A percentile compares a stretch with the other conserved stretches of the same genome.
Evolutionary conservation across 2,797 vertebrate species (phyloP).

Genomic region (Limnodromus scolopaceus): DNA sequence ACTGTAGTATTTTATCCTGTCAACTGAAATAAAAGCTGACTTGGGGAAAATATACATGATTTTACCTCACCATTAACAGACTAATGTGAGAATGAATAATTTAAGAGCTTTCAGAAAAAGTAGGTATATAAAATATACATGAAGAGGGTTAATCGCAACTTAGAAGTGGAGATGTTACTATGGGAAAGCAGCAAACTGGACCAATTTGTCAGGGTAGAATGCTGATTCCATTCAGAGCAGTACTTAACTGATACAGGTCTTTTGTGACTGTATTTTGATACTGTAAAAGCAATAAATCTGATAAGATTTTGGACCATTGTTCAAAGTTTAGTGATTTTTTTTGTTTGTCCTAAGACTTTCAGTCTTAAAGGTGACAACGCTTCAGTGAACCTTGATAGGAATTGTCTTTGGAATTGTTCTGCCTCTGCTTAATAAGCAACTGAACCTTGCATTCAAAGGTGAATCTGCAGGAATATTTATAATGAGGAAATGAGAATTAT

Average conservation of each 20-base stretch:
- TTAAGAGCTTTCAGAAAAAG: background rate
- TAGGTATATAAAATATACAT: background rate
- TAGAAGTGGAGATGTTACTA: background rate
- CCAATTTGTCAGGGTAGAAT: background rate
- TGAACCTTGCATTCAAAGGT: background rate
- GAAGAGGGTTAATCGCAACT: background rate
- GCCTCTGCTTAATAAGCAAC: background rate
- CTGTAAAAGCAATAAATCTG: background rate
- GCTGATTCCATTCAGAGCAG: background rate
- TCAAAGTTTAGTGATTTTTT: background rate
- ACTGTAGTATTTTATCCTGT: background rate
- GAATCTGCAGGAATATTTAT: background rate
- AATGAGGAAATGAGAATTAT: background rate
- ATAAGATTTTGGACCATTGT: background rate
- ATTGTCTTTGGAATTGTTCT: background rate
- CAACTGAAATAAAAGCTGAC: background rate
- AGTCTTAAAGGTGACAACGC: background rate
- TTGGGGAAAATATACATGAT: background rate
- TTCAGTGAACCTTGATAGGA: background rate
- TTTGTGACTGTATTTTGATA: background rate
- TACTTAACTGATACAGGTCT: background rate
- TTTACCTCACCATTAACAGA: background rate
- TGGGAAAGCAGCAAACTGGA: background rate
- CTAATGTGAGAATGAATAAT: background rate
- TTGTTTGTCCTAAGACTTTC: background rate